Conservation (phyloP, 1,140 invertebrate species). For the Bombus waltoni region DNA sequence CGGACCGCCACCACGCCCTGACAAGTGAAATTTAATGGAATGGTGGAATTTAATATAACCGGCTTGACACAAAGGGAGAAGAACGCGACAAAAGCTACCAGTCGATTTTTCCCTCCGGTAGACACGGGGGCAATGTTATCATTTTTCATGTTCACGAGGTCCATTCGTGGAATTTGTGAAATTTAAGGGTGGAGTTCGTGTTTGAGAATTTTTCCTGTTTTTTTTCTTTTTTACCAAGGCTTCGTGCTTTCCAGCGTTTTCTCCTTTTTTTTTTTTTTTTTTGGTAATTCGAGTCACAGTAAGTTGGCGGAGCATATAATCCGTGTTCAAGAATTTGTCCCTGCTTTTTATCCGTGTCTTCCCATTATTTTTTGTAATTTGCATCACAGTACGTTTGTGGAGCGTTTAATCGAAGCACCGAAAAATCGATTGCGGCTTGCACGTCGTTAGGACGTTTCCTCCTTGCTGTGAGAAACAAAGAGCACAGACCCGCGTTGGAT, state of each 20-base stretch:
- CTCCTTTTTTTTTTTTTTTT: too few species aligned
- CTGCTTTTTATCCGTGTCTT: too few species aligned
- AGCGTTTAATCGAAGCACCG: too few species aligned
- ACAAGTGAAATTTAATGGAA: constrained; percentile 70
- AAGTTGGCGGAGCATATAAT: too few species aligned
- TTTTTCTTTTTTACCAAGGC: not conserved
- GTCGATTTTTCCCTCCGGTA: constrained; percentile 4
- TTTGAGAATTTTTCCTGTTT: not conserved
- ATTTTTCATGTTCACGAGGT: not conserved
- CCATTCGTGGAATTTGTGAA: not conserved
- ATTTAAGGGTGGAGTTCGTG: not conserved
- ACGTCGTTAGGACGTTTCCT: too few species aligned
- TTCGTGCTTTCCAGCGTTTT: not conserved
- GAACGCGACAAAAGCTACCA: constrained; percentile 46
- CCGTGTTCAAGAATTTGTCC: too few species aligned
- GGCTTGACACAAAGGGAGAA: constrained; percentile 36
- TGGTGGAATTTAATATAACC: constrained; percentile 78
- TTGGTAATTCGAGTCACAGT: too few species aligned
- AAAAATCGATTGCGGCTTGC: too few species aligned
- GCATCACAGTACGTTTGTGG: too few species aligned
- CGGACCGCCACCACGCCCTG: constrained; percentile 66
- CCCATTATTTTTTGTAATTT: too few species aligned
- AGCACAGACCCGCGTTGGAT: too few species aligned
- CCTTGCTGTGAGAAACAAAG: too few species aligned
- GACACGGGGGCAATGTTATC: constrained; percentile 21